Conservation (phyloP, 2,888 invertebrate species). For the Cotesia congregata region DNA sequence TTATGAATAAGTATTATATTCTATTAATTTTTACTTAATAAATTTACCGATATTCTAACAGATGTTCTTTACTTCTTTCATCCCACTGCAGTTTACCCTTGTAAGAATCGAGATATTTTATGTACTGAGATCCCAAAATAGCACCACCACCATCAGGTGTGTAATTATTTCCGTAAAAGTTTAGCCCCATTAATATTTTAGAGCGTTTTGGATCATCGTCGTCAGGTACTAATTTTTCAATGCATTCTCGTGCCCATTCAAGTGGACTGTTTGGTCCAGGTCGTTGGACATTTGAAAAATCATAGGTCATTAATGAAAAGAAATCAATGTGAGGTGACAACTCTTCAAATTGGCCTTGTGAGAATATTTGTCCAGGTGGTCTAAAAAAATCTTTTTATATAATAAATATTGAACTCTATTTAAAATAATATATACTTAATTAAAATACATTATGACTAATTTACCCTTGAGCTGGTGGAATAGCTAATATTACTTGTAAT, state of each 20-base stretch:
- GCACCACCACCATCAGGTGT: slow-evolving; percentile 86
- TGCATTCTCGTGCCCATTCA: slow-evolving; percentile 84
- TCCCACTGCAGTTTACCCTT: slow-evolving; percentile 86
- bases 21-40: slow-evolving; percentile 11
- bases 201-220: slow-evolving; percentile 75
- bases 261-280: slow-evolving; percentile 93
- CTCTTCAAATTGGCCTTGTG: slow-evolving; percentile 81
- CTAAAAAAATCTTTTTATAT: slow-evolving; percentile 50
- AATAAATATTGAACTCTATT: background rate
- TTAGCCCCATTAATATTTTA: slow-evolving; percentile 90
- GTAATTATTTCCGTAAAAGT: slow-evolving; percentile 94
- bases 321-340: slow-evolving; percentile 84
- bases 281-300: slow-evolving; percentile 86
- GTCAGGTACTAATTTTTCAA: slow-evolving; percentile 80
- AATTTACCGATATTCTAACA: slow-evolving; percentile 86
- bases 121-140: slow-evolving; percentile 83
- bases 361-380: slow-evolving; percentile 76
- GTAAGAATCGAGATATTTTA: slow-evolving; percentile 80
- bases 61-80: slow-evolving; percentile 85
- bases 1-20: background rate
- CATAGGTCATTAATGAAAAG: slow-evolving; percentile 97
- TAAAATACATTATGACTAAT: slow-evolving; percentile 28
- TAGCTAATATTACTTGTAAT: slow-evolving; percentile 80
- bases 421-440: slow-evolving; percentile 46
- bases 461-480: slow-evolving; percentile 82